Base-by-base conservation (phyloP, 2,113 vertebrate genomes). In the Carollia perspicillata region DNA sequence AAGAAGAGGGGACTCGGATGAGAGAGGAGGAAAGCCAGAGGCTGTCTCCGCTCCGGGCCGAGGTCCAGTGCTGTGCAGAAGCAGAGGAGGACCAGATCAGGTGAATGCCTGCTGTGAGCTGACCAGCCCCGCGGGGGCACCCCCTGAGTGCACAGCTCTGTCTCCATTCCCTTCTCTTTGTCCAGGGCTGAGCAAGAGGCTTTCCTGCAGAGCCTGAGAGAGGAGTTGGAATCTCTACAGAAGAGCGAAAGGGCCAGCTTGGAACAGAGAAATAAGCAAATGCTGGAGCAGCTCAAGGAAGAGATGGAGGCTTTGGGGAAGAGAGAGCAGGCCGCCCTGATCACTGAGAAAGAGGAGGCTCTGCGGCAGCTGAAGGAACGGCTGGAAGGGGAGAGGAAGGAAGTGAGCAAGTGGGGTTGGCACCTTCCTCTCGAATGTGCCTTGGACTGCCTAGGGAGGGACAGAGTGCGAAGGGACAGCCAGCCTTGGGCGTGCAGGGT, bases 111-210 rank as follows among this genome's bases (percentile, higher is more conserved):
- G 0, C 33, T 1, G 47, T 20, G 40, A 42, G 85, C 47, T 5
- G 12, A 51, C 63, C 0, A 0, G 30, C 17, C 30, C 74, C 35
- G 4, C 1, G 37, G n/a, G 0, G 18, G 0, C 5, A 13, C 58
- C 22, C 5, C 47, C 17, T 0, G 44, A 5, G 40, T 30, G 0
- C 87, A 22, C 0, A 1, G 20, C 11, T 1, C 12, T 1, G 3
- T 35, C 17, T 0, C 1, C 74, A 6, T 14, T 3, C 16, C 28
- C 10, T 84, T 84, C 47, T 87, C 0, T 8, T 75, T 83, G 23
- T 72, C 42, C 96, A 99, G 99, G 98, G 98, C 98, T 20, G 98
- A 99, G 97, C 98, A 98, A 12, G 98, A 99, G 94, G 95, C 90
- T 4, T 42, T 47, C 4, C 84, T 99, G 78, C 98, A 97, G 94